These are phyloP conservation scores for Equus quagga DNA, from an alignment of 2,113 vertebrate genomes.

Conservation along the genomic window DNA sequence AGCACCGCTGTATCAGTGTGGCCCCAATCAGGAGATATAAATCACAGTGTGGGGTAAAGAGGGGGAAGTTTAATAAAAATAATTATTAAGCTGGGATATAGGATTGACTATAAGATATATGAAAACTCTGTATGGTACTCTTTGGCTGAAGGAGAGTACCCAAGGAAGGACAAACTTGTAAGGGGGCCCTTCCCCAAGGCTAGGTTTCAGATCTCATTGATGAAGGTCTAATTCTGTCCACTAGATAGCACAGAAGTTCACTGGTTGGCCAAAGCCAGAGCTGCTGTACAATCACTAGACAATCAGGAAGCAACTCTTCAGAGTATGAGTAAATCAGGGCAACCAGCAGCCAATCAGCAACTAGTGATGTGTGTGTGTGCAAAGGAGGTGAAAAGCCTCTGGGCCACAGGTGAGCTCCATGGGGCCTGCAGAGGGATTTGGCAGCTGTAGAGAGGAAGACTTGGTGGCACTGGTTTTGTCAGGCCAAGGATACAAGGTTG, in stretches of 20 bases:
- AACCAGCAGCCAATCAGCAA: background rate
- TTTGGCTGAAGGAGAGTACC: background rate
- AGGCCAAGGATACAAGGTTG: background rate
- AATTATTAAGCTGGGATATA: background rate
- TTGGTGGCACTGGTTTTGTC: background rate
- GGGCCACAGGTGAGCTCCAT: background rate
- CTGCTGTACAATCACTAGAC: background rate
- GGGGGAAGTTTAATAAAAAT: background rate
- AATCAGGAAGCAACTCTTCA: background rate
- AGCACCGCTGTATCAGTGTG: background rate
- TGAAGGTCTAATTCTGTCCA: background rate
- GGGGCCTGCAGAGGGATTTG: background rate
- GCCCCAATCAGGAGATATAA: background rate
- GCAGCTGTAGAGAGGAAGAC: background rate
- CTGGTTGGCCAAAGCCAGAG: background rate
- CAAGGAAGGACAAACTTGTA: background rate
- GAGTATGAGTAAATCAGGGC: background rate
- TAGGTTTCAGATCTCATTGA: background rate
- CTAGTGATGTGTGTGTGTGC: background rate
- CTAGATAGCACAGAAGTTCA: background rate
- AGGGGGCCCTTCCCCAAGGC: background rate
- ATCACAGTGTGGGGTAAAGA: background rate
- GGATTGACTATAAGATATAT: background rate
- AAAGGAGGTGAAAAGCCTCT: background rate
- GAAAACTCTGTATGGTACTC: background rate